Evolutionary conservation across 2,888 invertebrate genomes (phyloP).

Genomic region (Ctena decussata): DNA sequence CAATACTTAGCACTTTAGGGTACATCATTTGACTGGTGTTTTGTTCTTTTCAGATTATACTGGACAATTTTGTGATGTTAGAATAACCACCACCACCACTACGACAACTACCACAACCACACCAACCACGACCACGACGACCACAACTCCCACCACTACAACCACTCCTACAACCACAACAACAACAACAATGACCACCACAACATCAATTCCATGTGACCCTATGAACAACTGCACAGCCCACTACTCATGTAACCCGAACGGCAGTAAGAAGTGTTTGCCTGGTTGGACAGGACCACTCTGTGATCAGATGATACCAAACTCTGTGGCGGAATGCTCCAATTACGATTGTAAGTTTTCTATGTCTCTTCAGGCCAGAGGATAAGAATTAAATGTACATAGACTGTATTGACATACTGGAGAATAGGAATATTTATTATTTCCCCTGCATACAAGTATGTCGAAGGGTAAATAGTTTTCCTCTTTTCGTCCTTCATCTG

Average conservation of each 20-base stretch:
- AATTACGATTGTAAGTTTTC: slow-evolving; percentile 63
- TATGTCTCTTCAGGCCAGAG: too few relatives aligned
- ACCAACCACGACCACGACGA: slow-evolving; percentile 27
- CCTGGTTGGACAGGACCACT: slow-evolving; percentile 97
- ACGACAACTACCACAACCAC: slow-evolving; percentile 26
- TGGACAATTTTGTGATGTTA: slow-evolving; percentile 16
- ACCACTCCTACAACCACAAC: slow-evolving; percentile 25
- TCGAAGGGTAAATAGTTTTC: too few relatives aligned
- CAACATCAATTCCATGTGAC: slow-evolving; percentile 39
- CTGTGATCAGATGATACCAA: slow-evolving; percentile 90
- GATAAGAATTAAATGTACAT: too few relatives aligned
- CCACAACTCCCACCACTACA: slow-evolving; percentile 33
- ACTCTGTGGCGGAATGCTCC: slow-evolving; percentile 67
- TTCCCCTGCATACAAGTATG: too few relatives aligned
- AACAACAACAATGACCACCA: background rate
- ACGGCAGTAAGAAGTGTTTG: slow-evolving; percentile 90
- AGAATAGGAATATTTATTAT: too few relatives aligned
- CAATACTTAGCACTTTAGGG: too few relatives aligned
- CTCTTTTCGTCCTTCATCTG: too few relatives aligned
- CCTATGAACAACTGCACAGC: slow-evolving; percentile 27
- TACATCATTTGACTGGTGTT: too few relatives aligned
- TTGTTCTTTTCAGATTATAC: slow-evolving; percentile 17
- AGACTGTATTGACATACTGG: too few relatives aligned
- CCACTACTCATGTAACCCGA: slow-evolving; percentile 46
- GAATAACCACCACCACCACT: slow-evolving; percentile 21